phyloP scores from a whole-genome alignment of 2,797 vertebrate genomes.

The Loris lydekkerianus region DNA sequence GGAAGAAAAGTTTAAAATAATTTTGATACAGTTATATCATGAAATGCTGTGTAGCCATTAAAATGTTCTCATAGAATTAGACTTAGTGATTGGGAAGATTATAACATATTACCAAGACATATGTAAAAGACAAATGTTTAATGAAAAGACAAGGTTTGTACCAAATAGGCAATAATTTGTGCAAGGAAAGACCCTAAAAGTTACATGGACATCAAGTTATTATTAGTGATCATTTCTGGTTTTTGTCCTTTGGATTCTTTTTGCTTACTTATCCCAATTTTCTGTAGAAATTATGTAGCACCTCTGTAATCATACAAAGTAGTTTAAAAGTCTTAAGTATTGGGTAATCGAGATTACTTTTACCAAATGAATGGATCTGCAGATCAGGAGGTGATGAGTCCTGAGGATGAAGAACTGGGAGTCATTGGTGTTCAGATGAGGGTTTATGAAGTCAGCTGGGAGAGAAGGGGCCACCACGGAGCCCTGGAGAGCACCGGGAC shows the following conservation, averaged over 20 bases:
- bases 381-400: neutral
- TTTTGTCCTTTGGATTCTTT: slow-evolving; percentile 59
- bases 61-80: slow-evolving; percentile 1
- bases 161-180: neutral
- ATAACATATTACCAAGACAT: neutral
- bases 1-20: neutral
- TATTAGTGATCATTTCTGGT: neutral
- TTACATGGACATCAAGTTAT: neutral
- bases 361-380: slow-evolving; percentile 32
- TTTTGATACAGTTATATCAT: neutral
- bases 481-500: neutral
- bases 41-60: neutral
- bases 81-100: neutral
- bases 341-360: neutral
- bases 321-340: slow-evolving; percentile 35
- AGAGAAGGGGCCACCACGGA: neutral
- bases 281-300: slow-evolving; percentile 11
- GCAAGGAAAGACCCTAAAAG: neutral
- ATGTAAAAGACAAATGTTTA: neutral
- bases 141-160: neutral
- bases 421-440: neutral
- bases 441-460: neutral
- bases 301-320: slow-evolving; percentile 15
- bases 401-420: neutral
- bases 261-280: neutral